Conservation (phyloP, 2,888 invertebrate genomes). For the Ligdia adustata region DNA sequence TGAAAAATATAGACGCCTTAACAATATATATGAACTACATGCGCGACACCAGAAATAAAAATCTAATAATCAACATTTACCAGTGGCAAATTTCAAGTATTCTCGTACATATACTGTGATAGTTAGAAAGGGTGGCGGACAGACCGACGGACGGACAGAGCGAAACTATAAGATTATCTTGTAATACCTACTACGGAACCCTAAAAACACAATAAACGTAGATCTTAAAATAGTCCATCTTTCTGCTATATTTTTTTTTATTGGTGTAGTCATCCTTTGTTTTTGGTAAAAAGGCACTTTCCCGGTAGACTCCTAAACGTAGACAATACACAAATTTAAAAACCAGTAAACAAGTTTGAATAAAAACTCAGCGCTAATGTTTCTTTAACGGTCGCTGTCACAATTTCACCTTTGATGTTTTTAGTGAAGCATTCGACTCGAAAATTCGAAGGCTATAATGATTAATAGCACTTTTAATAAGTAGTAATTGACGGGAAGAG, state of each 20-base stretch:
- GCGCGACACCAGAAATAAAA: no score
- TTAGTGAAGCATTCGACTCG: constrained; percentile 7
- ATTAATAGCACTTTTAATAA: constrained; percentile 12
- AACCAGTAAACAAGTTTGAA: not conserved
- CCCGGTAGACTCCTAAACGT: not conserved
- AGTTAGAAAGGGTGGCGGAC: no score
- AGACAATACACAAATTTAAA: not conserved
- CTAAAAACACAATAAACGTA: no score
- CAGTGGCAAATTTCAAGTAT: no score
- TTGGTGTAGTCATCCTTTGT: no score
- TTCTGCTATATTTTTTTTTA: not conserved
- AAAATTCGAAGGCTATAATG: not conserved
- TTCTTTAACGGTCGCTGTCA: not conserved
- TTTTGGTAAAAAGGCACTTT: not conserved
- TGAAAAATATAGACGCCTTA: no score
- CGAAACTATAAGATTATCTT: no score
- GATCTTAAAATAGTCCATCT: not conserved
- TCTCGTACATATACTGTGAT: no score
- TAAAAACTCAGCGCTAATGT: not conserved
- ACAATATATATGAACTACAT: no score
- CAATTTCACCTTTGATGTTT: constrained; percentile 8
- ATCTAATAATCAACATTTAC: no score
- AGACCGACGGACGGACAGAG: no score
- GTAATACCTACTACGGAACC: no score
- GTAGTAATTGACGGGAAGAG: constrained; percentile 3